These are phyloP conservation scores for Chascanopsetta lugubris DNA, from an alignment of 2,113 vertebrate genomes.

Conservation along the genomic window DNA sequence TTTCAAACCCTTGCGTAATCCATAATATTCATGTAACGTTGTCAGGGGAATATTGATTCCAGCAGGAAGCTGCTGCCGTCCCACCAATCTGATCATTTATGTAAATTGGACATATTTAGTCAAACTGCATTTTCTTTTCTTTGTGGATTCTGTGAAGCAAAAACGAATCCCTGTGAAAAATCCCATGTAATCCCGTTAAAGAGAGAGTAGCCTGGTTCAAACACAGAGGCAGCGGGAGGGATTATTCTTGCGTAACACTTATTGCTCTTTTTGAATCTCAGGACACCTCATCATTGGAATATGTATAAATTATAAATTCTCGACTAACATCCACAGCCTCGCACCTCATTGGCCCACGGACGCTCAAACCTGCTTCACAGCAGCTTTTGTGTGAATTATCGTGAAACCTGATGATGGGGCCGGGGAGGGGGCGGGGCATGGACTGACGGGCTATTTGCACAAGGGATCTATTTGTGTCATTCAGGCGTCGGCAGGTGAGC, in stretches of 20 bases:
- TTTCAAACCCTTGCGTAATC: too few relatives aligned
- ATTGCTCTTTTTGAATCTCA: too few relatives aligned
- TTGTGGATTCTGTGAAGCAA: slow-evolving; percentile 28
- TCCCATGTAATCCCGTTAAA: slow-evolving; percentile 57
- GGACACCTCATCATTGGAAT: too few relatives aligned
- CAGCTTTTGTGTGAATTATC: slow-evolving; percentile 33
- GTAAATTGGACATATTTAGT: slow-evolving; percentile 20
- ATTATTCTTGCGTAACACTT: too few relatives aligned
- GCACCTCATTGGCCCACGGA: not conserved
- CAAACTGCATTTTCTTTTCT: slow-evolving; percentile 31
- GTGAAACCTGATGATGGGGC: slow-evolving; percentile 50
- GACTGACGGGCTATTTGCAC: slow-evolving; percentile 44
- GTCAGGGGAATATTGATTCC: slow-evolving; percentile 2
- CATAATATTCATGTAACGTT: too few relatives aligned
- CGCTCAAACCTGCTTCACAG: not conserved
- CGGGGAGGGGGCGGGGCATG: slow-evolving; percentile 2
- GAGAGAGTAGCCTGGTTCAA: slow-evolving; percentile 29
- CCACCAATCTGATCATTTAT: slow-evolving; percentile 17
- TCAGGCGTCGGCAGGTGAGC: slow-evolving; percentile 43
- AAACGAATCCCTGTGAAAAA: slow-evolving; percentile 56
- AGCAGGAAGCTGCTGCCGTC: not conserved
- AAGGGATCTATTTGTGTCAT: slow-evolving; percentile 51
- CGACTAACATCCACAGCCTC: not conserved
- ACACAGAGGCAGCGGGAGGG: slow-evolving; percentile 36
- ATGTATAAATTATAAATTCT: too few relatives aligned